phyloP scores from a whole-genome alignment of 2,113 vertebrate species.

The Protobothrops flavoviridis region DNA sequence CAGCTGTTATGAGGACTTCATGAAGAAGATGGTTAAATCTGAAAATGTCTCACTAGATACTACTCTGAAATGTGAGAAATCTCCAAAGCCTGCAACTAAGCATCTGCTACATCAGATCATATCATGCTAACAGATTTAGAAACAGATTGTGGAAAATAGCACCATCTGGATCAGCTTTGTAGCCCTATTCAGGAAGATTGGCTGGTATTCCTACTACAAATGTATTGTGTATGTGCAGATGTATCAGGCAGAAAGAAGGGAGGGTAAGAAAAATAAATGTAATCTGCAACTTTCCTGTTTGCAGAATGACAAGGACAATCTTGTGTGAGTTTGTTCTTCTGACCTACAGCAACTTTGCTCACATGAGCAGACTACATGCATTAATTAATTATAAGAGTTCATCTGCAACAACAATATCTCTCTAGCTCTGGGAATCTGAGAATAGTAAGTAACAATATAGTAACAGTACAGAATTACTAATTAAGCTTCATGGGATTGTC shows the following conservation, averaged over 20 bases:
- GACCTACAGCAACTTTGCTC: not conserved
- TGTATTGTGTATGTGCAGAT: constrained; percentile 41
- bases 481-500: not conserved
- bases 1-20: constrained; percentile 25
- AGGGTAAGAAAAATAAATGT: not conserved
- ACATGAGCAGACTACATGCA: not conserved
- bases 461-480: not conserved
- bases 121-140: constrained; percentile 75
- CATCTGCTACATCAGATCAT: constrained; percentile 69
- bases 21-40: constrained; percentile 30
- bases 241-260: not conserved
- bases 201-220: constrained; percentile 47
- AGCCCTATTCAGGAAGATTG: constrained; percentile 57
- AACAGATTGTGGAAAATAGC: constrained; percentile 66
- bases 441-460: not conserved
- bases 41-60: constrained; percentile 30
- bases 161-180: constrained; percentile 84
- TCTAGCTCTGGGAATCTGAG: not conserved
- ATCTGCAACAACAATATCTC: not conserved
- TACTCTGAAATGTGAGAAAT: constrained; percentile 56
- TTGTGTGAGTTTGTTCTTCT: not conserved
- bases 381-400: not conserved
- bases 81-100: constrained; percentile 46
- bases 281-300: constrained; percentile 14
- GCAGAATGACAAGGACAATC: not conserved